Base-by-base conservation (phyloP, 2,113 vertebrate genomes). In the Anser cygnoides region DNA sequence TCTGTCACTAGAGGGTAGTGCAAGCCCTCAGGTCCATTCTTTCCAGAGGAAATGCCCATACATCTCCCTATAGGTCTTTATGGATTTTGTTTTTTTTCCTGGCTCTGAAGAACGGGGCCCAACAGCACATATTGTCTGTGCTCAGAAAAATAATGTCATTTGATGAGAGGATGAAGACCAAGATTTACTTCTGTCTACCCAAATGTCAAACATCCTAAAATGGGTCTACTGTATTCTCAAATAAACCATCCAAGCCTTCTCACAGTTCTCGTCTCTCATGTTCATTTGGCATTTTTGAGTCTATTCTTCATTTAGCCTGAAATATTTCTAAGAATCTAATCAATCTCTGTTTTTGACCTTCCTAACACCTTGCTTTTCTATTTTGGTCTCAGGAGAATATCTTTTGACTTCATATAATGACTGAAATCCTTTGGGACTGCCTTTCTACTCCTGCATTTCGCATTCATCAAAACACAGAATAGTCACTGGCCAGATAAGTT, bases 1-100 rank as follows among this genome's bases (percentile, higher is more conserved):
- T 89, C 66, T 81, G 92, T 96, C 97, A 91, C 96, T 97, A 97
- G 97, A 95, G 97, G 96, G 93, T 92, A 95, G 83, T 95, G 87
- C 68, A 94, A 81, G 87, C 50, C 81, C 95, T 97, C 78, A n/a
- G 39, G 54, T 96, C 84, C 76, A 41, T 28, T 76, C 62, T 62
- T 76, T 25, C 0, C 0, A 19, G 19, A 54, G 26, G 49, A 65
- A 33, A 68, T 82, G 66, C 35, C 66, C 50, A 39, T 9, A 16
- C 6, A 20, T 41, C 50, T 77, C 61, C 35, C 50, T 9, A 8
- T 5, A 46, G 41, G 16, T 54, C 61, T 50, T 49, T 66, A 61
- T 2, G 2, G 21, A 50, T 28, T 63, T 37, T 58, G 17, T 33
- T 88, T 86, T 62, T 62, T 72, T 75, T 49, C 46, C 46, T 13